Percentiles rank a stretch among this genome's conserved stretches.
Conservation (phyloP, 2,113 vertebrate species). For the Trichechus manatus region DNA sequence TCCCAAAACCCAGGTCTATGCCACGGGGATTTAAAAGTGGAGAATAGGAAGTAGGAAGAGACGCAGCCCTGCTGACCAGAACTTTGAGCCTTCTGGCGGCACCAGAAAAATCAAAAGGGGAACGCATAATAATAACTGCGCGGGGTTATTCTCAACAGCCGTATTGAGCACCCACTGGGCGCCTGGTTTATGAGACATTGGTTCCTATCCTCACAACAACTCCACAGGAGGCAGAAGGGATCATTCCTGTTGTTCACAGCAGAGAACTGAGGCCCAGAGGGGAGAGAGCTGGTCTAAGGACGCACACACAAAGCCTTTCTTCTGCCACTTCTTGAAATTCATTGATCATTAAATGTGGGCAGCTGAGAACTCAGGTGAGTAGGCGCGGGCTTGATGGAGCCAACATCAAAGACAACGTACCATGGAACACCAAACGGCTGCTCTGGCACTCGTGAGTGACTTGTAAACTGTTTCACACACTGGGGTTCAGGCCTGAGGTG, state of each 20-base stretch:
- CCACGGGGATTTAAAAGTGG: background rate
- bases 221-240: accelerated
- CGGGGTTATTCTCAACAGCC: background rate
- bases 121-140: background rate
- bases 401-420: too few relatives aligned
- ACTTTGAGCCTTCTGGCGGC: too few relatives aligned
- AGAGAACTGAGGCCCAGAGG: background rate
- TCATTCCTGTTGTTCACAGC: background rate
- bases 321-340: background rate
- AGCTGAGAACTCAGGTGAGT: background rate
- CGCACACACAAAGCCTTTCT: background rate
- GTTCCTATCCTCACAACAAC: background rate
- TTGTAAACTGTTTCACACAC: too few relatives aligned
- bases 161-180: accelerated
- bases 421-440: too few relatives aligned
- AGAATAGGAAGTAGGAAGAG: background rate
- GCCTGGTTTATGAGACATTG: too few relatives aligned
- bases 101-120: background rate
- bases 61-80: background rate
- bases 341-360: background rate
- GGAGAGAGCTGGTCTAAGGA: background rate
- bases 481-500: too few relatives aligned
- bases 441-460: too few relatives aligned
- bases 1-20: too few relatives aligned
- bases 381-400: too few relatives aligned